Evolutionary conservation across 2,113 vertebrate genomes (phyloP).

Genomic region (Festucalex cinctus): DNA sequence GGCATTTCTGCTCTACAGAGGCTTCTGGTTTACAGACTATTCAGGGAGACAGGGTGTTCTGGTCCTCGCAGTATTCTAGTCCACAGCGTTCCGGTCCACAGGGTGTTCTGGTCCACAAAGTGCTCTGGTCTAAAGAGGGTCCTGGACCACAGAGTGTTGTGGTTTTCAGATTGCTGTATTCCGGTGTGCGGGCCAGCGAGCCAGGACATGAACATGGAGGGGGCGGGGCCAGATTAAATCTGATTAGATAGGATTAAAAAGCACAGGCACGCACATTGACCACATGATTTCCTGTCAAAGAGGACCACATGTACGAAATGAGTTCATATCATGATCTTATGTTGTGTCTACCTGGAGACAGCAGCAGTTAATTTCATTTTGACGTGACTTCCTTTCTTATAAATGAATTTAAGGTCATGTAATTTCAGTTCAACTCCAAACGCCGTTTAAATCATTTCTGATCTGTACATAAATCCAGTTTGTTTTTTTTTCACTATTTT

Average conservation of each 20-base stretch:
- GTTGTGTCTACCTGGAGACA: neutral
- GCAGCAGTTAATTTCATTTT: neutral
- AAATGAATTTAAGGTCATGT: neutral
- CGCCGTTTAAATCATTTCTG: too few relatives aligned
- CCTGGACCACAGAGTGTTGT: too few relatives aligned
- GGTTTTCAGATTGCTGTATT: neutral
- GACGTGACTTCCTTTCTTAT: neutral
- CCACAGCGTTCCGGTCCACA: neutral
- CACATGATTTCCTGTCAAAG: neutral
- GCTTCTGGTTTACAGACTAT: too few relatives aligned
- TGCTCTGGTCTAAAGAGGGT: too few relatives aligned
- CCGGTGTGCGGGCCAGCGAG: neutral
- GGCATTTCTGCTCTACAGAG: slow-evolving; percentile 21
- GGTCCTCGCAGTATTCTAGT: neutral
- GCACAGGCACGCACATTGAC: neutral
- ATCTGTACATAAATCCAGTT: too few relatives aligned
- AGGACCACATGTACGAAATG: neutral
- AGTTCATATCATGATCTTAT: neutral
- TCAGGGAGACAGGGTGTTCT: neutral
- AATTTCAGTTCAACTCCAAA: neutral
- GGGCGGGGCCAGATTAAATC: slow-evolving; percentile 33
- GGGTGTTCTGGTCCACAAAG: too few relatives aligned
- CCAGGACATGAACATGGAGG: neutral
- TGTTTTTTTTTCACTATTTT: neutral
- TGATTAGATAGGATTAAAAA: slow-evolving; percentile 54